Conservation (phyloP, 2,113 vertebrate species). For the Tyto alba region DNA sequence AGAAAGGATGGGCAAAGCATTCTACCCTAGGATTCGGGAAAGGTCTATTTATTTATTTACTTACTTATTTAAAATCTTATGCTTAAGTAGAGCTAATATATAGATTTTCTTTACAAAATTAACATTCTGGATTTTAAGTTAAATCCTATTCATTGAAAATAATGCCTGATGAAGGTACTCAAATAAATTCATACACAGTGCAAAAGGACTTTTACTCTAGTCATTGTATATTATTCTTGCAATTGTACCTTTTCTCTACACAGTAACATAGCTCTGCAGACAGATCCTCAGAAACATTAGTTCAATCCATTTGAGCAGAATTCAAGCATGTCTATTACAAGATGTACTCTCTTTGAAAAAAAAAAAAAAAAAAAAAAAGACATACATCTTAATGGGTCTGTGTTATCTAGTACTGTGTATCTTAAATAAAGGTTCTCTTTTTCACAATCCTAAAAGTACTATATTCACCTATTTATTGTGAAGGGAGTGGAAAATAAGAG, state of each 20-base stretch:
- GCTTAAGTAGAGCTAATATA: not conserved
- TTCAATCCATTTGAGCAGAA: not conserved
- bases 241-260: not conserved
- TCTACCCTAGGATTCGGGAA: not conserved
- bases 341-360: not conserved
- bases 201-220: not conserved
- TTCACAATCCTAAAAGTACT: not conserved
- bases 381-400: not conserved
- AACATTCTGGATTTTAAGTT: not conserved
- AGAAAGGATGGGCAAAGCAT: not conserved
- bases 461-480: not conserved
- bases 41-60: not conserved
- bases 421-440: not conserved
- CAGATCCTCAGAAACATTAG: not conserved
- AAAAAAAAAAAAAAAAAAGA: not conserved
- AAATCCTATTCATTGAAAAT: not conserved
- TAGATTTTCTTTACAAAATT: not conserved
- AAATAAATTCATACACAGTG: not conserved
- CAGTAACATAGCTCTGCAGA: not conserved
- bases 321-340: not conserved
- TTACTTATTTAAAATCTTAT: not conserved
- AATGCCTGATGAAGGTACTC: fast-evolving
- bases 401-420: not conserved
- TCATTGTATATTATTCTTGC: not conserved
- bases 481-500: not conserved